Conservation (phyloP, 2,888 invertebrate genomes). For the Tipula vernalis region DNA sequence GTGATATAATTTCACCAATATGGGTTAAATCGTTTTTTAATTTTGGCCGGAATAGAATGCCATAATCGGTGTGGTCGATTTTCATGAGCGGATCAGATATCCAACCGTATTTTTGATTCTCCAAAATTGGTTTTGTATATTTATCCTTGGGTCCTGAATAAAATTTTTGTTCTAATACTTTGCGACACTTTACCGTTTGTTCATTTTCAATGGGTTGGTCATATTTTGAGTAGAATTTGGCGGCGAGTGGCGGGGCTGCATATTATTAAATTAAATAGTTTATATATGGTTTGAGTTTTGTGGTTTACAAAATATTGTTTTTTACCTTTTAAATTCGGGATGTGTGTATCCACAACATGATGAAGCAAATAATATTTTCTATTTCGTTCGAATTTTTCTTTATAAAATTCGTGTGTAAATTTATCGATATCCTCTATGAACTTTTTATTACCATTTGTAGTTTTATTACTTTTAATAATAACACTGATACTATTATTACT, state of each 20-base stretch:
- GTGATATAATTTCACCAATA: not conserved
- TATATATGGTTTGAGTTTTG: not conserved
- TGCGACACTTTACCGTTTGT: not conserved
- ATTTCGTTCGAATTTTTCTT: not conserved
- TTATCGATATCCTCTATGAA: not conserved
- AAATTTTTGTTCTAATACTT: not conserved
- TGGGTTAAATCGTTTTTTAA: not conserved
- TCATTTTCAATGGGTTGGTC: not conserved
- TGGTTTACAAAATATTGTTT: not conserved
- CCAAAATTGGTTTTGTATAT: not conserved
- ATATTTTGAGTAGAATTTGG: not conserved
- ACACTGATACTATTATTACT: not conserved
- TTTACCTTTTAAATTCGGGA: not conserved
- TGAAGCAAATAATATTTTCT: not conserved
- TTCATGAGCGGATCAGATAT: not conserved
- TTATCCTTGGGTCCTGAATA: not conserved
- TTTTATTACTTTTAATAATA: not conserved
- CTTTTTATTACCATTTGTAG: not conserved
- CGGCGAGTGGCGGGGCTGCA: not conserved
- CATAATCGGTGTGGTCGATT: not conserved
- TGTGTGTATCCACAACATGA: not conserved
- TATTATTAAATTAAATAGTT: not conserved
- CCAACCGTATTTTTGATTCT: not conserved
- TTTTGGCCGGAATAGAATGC: not conserved
- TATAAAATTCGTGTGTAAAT: not conserved